Evolutionary conservation across 1,140 invertebrate genomes (phyloP).

Genomic region (Drosophila triauraria): DNA sequence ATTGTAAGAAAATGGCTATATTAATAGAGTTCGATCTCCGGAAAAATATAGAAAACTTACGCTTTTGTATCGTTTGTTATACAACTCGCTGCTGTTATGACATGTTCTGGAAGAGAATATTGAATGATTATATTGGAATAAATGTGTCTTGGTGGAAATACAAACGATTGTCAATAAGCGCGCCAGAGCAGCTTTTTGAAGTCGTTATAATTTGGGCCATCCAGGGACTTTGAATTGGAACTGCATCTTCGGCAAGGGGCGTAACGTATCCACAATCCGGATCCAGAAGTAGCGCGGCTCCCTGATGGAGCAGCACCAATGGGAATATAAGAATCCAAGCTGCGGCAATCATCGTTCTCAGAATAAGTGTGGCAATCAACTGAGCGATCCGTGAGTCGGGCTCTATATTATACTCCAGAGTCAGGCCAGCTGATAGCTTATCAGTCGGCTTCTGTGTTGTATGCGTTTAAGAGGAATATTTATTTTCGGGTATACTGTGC

Average conservation of each 20-base stretch:
- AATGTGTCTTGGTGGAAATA: background rate
- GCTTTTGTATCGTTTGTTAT: background rate
- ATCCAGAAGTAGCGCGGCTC: background rate
- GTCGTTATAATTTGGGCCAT: background rate
- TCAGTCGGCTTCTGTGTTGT: background rate
- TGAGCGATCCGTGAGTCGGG: background rate
- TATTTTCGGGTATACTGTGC: background rate
- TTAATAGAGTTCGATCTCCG: background rate
- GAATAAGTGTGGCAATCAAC: background rate
- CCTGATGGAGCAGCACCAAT: background rate
- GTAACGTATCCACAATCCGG: background rate
- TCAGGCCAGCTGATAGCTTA: background rate
- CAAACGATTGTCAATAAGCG: background rate
- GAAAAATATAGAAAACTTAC: background rate
- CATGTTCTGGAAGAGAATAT: background rate
- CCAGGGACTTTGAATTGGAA: background rate
- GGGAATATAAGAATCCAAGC: background rate
- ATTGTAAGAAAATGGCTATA: background rate
- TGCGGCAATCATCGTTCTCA: background rate
- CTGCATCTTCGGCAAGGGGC: too few species aligned
- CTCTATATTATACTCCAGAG: background rate
- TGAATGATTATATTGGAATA: background rate
- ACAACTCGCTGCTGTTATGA: constrained; percentile 5
- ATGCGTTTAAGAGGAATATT: too few species aligned
- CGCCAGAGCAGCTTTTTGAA: background rate